These are phyloP conservation scores for Myrmophylax atrothorax DNA, from an alignment of 2,113 vertebrate species.

Conservation along the genomic window DNA sequence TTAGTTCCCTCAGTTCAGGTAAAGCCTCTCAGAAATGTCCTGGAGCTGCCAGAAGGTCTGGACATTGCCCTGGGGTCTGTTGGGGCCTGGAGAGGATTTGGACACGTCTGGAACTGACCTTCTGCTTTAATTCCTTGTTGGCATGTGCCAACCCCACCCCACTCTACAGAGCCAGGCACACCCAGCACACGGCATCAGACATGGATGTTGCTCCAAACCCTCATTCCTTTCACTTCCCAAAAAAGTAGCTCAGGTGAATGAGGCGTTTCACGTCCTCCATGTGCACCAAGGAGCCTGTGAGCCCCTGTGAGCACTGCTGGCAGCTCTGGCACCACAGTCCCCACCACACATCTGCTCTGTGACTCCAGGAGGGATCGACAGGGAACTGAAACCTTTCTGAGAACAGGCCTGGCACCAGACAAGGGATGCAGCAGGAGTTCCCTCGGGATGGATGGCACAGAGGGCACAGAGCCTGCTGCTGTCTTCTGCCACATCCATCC, in stretches of 20 bases:
- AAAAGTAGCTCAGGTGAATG: neutral
- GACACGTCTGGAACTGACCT: neutral
- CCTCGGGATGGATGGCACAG: neutral
- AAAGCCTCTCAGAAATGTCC: neutral
- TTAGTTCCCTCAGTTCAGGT: neutral
- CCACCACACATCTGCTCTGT: neutral
- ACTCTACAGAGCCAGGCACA: neutral
- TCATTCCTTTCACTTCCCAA: neutral
- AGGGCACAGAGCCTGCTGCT: neutral
- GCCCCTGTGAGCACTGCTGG: neutral
- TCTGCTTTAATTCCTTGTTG: neutral
- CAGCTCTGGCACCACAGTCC: neutral
- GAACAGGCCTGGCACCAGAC: neutral
- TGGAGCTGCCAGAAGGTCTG: neutral
- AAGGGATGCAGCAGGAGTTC: neutral
- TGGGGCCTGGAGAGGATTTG: no score
- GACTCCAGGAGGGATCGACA: neutral
- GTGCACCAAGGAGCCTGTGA: neutral
- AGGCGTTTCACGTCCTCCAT: neutral
- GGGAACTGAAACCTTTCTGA: neutral
- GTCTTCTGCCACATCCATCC: rapidly evolving
- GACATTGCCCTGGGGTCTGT: neutral
- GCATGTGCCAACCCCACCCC: no score
- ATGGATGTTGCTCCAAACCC: neutral
- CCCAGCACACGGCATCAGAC: neutral